These are phyloP conservation scores for Drosophila cracens DNA, from an alignment of 2,888 invertebrate species.

Conservation along the genomic window DNA sequence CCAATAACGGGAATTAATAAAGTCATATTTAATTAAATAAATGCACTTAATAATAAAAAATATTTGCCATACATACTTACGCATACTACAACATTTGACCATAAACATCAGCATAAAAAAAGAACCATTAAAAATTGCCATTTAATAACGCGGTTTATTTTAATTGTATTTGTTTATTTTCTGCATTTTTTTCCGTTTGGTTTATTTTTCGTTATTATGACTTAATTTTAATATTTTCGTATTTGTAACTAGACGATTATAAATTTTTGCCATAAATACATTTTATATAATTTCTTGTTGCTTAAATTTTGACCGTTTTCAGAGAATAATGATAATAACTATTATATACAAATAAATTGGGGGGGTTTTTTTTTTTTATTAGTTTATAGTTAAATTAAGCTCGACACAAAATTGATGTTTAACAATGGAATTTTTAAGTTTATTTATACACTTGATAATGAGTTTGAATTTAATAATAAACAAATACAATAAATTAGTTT, in stretches of 20 bases:
- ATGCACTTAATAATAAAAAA: rapidly evolving
- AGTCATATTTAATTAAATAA: background rate
- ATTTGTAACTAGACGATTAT: conserved; percentile 74
- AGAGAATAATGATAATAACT: background rate
- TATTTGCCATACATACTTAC: background rate
- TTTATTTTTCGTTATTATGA: conserved; percentile 21
- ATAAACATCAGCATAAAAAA: background rate
- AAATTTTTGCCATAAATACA: conserved; percentile 57
- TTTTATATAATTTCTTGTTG: conserved; percentile 17
- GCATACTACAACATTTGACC: background rate
- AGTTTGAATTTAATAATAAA: background rate
- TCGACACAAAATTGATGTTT: background rate
- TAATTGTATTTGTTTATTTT: conserved; percentile 28
- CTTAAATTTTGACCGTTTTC: conserved; percentile 6
- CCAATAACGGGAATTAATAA: background rate
- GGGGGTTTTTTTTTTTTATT: background rate
- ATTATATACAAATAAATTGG: background rate
- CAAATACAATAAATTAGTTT: background rate
- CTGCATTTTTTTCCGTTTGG: conserved; percentile 16
- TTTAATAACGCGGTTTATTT: conserved; percentile 31
- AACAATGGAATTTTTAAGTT: background rate
- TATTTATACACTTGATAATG: background rate
- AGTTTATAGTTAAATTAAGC: background rate
- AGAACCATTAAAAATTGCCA: background rate
- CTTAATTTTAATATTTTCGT: conserved; percentile 21